A percentile compares a stretch with the other conserved stretches of the same genome.
Evolutionary conservation across 1,140 invertebrate genomes (phyloP).

Genomic region (Cyclina sinensis): DNA sequence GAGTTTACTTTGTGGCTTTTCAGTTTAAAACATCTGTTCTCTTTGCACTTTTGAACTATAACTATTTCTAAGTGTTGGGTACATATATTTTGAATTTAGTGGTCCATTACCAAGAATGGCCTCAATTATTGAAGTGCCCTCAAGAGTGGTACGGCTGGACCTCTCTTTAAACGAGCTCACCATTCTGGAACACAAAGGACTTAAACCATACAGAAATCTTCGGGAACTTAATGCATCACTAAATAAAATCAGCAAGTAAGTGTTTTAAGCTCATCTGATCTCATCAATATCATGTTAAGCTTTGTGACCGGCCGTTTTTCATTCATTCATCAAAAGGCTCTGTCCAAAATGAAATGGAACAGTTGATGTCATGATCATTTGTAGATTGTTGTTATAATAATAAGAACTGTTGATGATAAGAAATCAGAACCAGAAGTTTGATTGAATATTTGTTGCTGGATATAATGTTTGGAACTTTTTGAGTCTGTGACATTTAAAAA

Average conservation of each 20-base stretch:
- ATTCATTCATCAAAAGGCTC: too few relatives aligned
- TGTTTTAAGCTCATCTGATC: too few relatives aligned
- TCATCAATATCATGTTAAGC: too few relatives aligned
- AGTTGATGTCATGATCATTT: too few relatives aligned
- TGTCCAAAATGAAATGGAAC: too few relatives aligned
- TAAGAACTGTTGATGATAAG: too few relatives aligned
- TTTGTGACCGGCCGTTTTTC: too few relatives aligned
- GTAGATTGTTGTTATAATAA: too few relatives aligned
- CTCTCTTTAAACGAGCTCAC: constrained; percentile 84
- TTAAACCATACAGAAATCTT: constrained; percentile 79
- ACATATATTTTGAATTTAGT: constrained; percentile 51
- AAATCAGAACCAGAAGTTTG: too few relatives aligned
- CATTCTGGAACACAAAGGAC: constrained; percentile 76
- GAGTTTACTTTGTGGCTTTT: not conserved
- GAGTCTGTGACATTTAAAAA: too few relatives aligned
- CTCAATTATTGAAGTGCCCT: constrained; percentile 78
- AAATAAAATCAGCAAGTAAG: constrained; percentile 83
- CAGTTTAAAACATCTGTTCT: not conserved
- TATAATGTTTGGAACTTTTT: too few relatives aligned
- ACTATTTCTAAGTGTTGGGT: not conserved
- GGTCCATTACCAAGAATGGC: constrained; percentile 69
- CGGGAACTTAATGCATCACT: constrained; percentile 83
- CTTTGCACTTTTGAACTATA: not conserved
- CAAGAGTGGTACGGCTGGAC: constrained; percentile 80
- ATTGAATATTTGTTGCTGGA: too few relatives aligned